Base-by-base conservation (phyloP, 2,797 vertebrate genomes). In the Allobates femoralis region DNA sequence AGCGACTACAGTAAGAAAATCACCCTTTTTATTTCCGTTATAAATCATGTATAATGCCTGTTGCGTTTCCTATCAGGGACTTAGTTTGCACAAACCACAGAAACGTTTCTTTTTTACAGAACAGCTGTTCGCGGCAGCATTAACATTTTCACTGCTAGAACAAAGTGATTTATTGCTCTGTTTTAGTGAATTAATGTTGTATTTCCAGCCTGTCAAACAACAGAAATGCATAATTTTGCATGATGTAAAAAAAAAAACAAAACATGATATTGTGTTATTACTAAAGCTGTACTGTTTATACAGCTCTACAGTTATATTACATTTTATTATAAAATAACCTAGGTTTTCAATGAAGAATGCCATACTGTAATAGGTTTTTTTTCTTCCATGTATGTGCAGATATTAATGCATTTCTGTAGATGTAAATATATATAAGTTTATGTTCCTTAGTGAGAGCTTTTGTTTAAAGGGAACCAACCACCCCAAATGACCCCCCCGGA, bases 1-100 rank as follows among this genome's bases (percentile, higher is more conserved):
- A 99, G 98, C 0, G 97, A 99, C 95, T 94, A 98, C 95, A 99
- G 98, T 99, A 95, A 98, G 98, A 90, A 91, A 89, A 88, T 90
- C 86, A 89, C 73, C 75, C 88, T 90, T 88, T 73, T 58, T 62
- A 88, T 77, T 67, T 60, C 53, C 84, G 0, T 88, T 88, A 73
- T 80, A 86, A 74, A 88, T 90, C 71, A 88, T 79, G 87, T 89
- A 34, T 85, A 77, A 90, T 86, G 86, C 85, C 89, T 89, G 79
- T 62, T 79, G 64, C 69, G 60, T 89, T 83, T 90, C 32, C 19
- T 75, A 87, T 86, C 79, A 85, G 85, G 41, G 83, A 53, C 34
- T 85, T 89, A 81, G 71, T 79, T 60, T 78, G 41, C 80, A 30
- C 89, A 89, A 89, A 84, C 37, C 88, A 89, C 2, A 79, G 55